Percentiles rank a stretch among this genome's conserved stretches.
phyloP scores from a whole-genome alignment of 2,113 vertebrate genomes.

The Centropus bengalensis region DNA sequence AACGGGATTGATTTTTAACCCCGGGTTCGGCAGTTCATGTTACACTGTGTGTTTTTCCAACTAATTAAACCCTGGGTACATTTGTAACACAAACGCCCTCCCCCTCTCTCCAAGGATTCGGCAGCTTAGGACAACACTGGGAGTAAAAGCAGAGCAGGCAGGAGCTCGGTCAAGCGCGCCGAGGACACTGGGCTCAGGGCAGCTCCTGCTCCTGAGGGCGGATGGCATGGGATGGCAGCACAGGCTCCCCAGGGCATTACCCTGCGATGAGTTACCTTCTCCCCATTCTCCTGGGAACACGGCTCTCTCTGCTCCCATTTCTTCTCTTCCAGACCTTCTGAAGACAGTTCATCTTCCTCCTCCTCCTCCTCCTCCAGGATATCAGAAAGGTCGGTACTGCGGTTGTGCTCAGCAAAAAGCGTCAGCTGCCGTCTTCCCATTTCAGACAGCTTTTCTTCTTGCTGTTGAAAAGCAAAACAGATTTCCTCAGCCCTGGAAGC shows the following conservation, averaged over 20 bases:
- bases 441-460: slow-evolving; percentile 77
- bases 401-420: slow-evolving; percentile 85
- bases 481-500: background rate
- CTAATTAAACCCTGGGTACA: background rate
- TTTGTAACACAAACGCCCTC: background rate
- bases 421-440: slow-evolving; percentile 54
- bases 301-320: slow-evolving; percentile 60
- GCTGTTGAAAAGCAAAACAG: slow-evolving; percentile 13
- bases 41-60: background rate
- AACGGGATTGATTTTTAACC: background rate
- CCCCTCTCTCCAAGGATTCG: background rate
- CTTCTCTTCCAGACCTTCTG: slow-evolving; percentile 47
- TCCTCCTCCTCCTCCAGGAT: slow-evolving; percentile 97
- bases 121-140: background rate
- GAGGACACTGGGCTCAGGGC: background rate
- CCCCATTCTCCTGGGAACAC: slow-evolving; percentile 63
- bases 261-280: slow-evolving; percentile 79
- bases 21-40: background rate
- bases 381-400: slow-evolving; percentile 93
- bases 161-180: background rate
- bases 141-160: background rate
- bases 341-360: slow-evolving; percentile 83
- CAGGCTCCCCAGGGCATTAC: background rate
- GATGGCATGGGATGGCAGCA: slow-evolving; percentile 60
- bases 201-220: background rate